Base-by-base conservation (phyloP, 2,797 vertebrate genomes). In the Myotis planiceps region DNA sequence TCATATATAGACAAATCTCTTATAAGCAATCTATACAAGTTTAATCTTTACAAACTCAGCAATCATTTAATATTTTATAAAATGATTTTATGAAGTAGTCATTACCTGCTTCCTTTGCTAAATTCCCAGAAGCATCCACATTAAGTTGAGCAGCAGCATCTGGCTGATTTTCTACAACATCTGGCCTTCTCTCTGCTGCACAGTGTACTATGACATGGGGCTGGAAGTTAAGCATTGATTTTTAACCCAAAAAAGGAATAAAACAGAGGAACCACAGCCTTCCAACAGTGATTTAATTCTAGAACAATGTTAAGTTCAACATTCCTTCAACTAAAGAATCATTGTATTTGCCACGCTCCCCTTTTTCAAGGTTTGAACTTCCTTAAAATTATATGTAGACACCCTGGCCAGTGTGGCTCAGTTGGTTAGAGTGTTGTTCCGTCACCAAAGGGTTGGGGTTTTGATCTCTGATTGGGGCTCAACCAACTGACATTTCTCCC, bases 191-290 rank as follows among this genome's bases (percentile, higher is more conserved):
- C 97, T 99, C 99, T 19, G 99, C 99, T 32, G 99, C 99, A 97
- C 99, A 99, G 94, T 99, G 99, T 51, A 99, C 97, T 83, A 99
- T 98, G 88, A 99, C 99, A 71, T 99, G 99, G 79, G 99, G 99
- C 99, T 99, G 97, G 39, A 98, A 98, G 97, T 95, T 84, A 98
- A 98, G 97, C 72, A 98, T 42, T 80, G 9, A 88, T 96, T 98
- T 97, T 97, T 95, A 98, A 95, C 21, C 53, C 97, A 95, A 69
- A 93, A 96, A 96, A 53, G 42, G 3, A 95, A 34, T 76, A 96
- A 92, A 90, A 95, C 21, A 93, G 1, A 90, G 69, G 34, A 95
- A 75, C 39, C 81, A 55, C 0, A 93, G n/a, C 49, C 65, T 93
- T 93, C 69, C 19, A 80, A 88, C 0, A 92, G 29, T 58, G 89